These are phyloP conservation scores for Eumaeus atala DNA, from an alignment of 1,140 invertebrate species.

Conservation along the genomic window DNA sequence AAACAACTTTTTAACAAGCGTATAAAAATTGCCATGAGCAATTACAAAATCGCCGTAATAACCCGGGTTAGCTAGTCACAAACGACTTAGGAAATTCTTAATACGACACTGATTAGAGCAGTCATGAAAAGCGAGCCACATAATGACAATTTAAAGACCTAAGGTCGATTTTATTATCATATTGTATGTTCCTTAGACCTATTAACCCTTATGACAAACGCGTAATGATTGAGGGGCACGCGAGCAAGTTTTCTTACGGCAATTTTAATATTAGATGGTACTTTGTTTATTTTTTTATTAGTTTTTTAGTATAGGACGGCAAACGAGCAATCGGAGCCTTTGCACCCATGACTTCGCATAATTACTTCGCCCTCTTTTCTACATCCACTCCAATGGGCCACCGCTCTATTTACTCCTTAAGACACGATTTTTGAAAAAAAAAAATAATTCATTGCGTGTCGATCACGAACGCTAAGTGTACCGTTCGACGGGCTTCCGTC, in stretches of 20 bases:
- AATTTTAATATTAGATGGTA: conserved; percentile 14
- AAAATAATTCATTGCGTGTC: too few relatives aligned
- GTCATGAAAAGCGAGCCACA: conserved; percentile 51
- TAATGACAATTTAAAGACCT: conserved; percentile 73
- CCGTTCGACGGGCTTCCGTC: too few relatives aligned
- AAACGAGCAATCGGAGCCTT: too few relatives aligned
- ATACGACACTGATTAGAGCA: conserved; percentile 69
- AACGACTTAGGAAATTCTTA: conserved; percentile 67
- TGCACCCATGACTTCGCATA: too few relatives aligned
- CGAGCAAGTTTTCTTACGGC: conserved; percentile 53
- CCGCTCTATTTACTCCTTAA: too few relatives aligned
- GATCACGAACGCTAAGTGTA: too few relatives aligned
- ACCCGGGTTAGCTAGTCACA: conserved; percentile 59
- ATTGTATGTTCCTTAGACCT: conserved; percentile 70
- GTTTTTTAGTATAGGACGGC: too few relatives aligned
- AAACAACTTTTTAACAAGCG: conserved; percentile 39
- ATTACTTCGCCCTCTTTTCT: too few relatives aligned
- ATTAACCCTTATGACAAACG: conserved; percentile 71
- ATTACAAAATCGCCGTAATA: conserved; percentile 64
- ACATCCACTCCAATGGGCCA: too few relatives aligned
- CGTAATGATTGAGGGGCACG: conserved; percentile 59
- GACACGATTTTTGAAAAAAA: too few relatives aligned
- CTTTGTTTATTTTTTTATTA: conserved; percentile 11
- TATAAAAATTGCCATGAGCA: conserved; percentile 55
- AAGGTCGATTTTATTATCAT: conserved; percentile 71